Base-by-base conservation (phyloP, 2,113 vertebrate genomes). In the Girardinichthys multiradiatus region DNA sequence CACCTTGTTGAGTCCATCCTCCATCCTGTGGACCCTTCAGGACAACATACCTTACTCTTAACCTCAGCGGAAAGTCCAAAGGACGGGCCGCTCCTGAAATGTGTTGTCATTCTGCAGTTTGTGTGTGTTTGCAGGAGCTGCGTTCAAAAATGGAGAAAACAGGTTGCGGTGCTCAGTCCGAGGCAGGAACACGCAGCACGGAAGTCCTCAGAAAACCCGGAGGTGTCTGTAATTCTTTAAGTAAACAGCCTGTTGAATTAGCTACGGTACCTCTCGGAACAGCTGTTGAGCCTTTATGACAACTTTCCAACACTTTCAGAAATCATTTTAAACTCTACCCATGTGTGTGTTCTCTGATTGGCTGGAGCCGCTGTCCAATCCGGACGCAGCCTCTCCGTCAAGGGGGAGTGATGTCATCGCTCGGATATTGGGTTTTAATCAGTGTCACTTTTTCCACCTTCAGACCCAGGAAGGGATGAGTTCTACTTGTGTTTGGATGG, bases 31-130 rank as follows among this genome's bases (percentile, higher is more conserved):
- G 24, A 51, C 48, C 1, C 48, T 9, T 10, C 58, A 30, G 1
- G 6, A 19, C 51, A 28, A 11, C 94, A 24, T 90, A 97, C 97
- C 95, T 98, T 98, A 67, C 94, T 97, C 91, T 98, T 98, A 83
- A 98, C 95, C 86, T 98, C 97, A 0, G 97, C 97, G 0, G 96
- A 97, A 19, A 98, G 94, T 77, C 97, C 97, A 62, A 97, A 98
- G 79, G 96, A 93, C 1, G 97, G 97, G 54, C 97, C 97, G 90
- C 95, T 93, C 94, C 94, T 96, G 93, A 98, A 98, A 61, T 97
- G 95, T 33, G 92, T 92, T 21, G 95, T 79, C 89, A 95, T 95
- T 68, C 90, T 94, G 92, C 81, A 66, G 33, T 70, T 58, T 51
- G n/a, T 24, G 24, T 86, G 76, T 66, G 82, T 80, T 73, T 68